phyloP scores from a whole-genome alignment of 2,888 invertebrate genomes.

The Abrostola tripartita region DNA sequence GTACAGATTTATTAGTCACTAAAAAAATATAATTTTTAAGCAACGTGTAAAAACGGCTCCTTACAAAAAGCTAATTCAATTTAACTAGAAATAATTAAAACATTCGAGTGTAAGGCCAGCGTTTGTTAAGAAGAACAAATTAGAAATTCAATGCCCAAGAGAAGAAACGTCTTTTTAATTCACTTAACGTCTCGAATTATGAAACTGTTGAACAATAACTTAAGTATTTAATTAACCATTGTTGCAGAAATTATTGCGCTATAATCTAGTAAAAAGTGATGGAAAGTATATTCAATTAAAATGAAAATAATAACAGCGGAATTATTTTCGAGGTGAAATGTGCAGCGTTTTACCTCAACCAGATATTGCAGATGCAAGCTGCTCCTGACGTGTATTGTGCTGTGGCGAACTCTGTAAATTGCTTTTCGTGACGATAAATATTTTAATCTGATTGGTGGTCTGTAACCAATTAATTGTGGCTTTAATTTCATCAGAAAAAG shows the following conservation, averaged over 20 bases:
- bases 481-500: slow-evolving; percentile 71
- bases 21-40: too few relatives aligned
- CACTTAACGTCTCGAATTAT: not conserved
- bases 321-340: slow-evolving; percentile 73
- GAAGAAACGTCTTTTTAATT: slow-evolving; percentile 1
- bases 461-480: slow-evolving; percentile 84
- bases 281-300: slow-evolving; percentile 53
- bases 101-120: not conserved
- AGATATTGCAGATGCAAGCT: slow-evolving; percentile 82
- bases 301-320: slow-evolving; percentile 64
- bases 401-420: slow-evolving; percentile 85
- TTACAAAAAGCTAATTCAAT: not conserved
- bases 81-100: not conserved
- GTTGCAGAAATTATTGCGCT: not conserved
- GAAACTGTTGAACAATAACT: slow-evolving; percentile 3
- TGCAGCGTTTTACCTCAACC: slow-evolving; percentile 74
- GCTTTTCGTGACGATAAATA: slow-evolving; percentile 86
- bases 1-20: too few relatives aligned
- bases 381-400: slow-evolving; percentile 82
- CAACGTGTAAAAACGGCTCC: not conserved
- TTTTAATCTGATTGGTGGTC: slow-evolving; percentile 86
- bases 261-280: slow-evolving; percentile 34
- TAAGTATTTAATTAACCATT: not conserved
- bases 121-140: slow-evolving; percentile 5
- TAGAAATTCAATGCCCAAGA: not conserved